Evolutionary conservation across 2,113 vertebrate species (phyloP), one percentile per base, ranked within the genome.

Genomic region (Sus scrofa): DNA sequence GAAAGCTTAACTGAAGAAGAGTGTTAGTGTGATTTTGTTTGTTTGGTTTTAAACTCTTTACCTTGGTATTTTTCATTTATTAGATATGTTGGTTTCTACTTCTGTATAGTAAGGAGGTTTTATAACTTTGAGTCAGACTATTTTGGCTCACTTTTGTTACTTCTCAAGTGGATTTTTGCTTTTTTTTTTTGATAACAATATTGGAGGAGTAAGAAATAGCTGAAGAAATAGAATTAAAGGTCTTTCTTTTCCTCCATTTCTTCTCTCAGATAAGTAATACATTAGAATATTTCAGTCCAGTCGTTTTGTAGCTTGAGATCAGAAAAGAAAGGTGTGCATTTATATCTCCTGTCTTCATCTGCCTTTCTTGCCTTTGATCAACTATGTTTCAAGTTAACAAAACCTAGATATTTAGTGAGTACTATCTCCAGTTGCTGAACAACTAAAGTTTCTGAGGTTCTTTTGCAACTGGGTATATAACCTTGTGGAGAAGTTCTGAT

Each of bases 81-180:
- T 65, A 52, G 26, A 70, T 19, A 82, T 26, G 22, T 16, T 85
- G 18, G 20, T 85, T 77, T 94, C 37, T 71, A 34, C 54, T 30
- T 94, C 14, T 88, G 4, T 94, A 52, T 81, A 71, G 26, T 73
- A 74, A 91, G 60, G 50, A 8, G 1, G 6, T 96, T 77, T 82
- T 6, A 91, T 16, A 75, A 39, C 65, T 91, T 86, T 56, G 60
- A 70, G 27, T 62, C 60, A 91, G 19, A 87, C 75, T 91, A 39
- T 82, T 94, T 90, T 86, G 79, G 73, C 19, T 89, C 63, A 67
- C 50, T 89, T 96, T 67, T 75, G n/a, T 90, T 86, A 79, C 71
- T 79, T 83, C 44, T 87, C 62, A 92, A 71, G 68, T 63, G 83
- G 15, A 32, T n/a, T 78, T 95, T 86, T 32, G 62, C 91, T 86